Conservation (phyloP, 2,797 vertebrate genomes). For the Erethizon dorsatum region DNA sequence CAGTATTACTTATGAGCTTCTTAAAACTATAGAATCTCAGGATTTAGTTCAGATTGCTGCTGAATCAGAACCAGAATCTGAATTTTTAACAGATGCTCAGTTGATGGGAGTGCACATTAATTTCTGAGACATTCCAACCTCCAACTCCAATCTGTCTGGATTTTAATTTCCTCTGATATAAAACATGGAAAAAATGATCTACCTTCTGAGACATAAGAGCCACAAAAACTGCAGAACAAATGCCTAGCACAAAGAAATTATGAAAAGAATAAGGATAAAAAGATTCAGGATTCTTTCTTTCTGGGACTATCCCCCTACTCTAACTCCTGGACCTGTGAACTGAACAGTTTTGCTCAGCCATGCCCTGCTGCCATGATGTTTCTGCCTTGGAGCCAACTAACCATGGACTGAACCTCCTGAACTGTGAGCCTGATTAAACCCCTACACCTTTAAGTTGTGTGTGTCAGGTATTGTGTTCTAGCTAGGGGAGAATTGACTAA, state of each 20-base stretch:
- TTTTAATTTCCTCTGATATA: background rate
- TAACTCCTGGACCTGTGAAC: background rate
- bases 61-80: background rate
- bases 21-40: background rate
- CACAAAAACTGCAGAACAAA: background rate
- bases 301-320: background rate
- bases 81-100: background rate
- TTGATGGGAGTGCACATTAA: rapidly evolving
- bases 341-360: background rate
- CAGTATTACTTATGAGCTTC: background rate
- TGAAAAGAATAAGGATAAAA: background rate
- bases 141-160: background rate
- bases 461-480: background rate
- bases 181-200: background rate
- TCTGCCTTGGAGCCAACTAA: background rate
- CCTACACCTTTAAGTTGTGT: background rate
- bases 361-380: background rate
- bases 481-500: background rate
- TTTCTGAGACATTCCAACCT: background rate
- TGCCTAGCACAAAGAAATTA: rapidly evolving
- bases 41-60: too few relatives aligned
- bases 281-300: background rate
- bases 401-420: background rate
- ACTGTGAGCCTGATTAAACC: background rate
- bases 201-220: background rate